Conservation (phyloP, 1,140 invertebrate genomes). For the Papilio polyxenes region DNA sequence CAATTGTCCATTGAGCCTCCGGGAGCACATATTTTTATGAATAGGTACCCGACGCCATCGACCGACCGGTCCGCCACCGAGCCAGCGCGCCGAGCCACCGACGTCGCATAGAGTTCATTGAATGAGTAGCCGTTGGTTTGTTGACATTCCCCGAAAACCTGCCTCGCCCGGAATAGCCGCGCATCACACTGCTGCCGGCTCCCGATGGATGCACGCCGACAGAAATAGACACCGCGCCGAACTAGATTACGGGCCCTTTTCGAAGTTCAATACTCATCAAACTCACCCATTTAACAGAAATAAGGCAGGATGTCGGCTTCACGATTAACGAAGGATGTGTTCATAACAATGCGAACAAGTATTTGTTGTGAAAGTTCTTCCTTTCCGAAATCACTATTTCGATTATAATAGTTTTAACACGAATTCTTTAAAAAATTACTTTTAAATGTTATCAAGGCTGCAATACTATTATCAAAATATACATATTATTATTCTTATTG, state of each 20-base stretch:
- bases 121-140: slow-evolving; percentile 75
- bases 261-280: slow-evolving; percentile 58
- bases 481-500: not conserved
- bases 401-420: not conserved
- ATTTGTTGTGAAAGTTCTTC: not conserved
- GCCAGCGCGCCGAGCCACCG: slow-evolving; percentile 50
- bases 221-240: slow-evolving; percentile 69
- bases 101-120: slow-evolving; percentile 75
- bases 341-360: not conserved
- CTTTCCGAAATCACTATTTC: not conserved
- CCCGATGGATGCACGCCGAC: slow-evolving; percentile 72
- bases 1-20: slow-evolving; percentile 63
- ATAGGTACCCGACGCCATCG: slow-evolving; percentile 54
- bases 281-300: slow-evolving; percentile 56
- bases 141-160: slow-evolving; percentile 80
- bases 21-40: slow-evolving; percentile 76
- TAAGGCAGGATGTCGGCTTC: slow-evolving; percentile 57
- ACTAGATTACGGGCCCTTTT: slow-evolving; percentile 68
- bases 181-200: slow-evolving; percentile 58
- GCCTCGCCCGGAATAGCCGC: slow-evolving; percentile 74
- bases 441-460: not conserved
- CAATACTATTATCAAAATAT: not conserved
- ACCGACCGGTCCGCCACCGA: slow-evolving; percentile 62
- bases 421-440: not conserved
- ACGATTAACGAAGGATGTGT: slow-evolving; percentile 23